Conservation (phyloP, 2,888 invertebrate species). For the Drosophila leonis region DNA sequence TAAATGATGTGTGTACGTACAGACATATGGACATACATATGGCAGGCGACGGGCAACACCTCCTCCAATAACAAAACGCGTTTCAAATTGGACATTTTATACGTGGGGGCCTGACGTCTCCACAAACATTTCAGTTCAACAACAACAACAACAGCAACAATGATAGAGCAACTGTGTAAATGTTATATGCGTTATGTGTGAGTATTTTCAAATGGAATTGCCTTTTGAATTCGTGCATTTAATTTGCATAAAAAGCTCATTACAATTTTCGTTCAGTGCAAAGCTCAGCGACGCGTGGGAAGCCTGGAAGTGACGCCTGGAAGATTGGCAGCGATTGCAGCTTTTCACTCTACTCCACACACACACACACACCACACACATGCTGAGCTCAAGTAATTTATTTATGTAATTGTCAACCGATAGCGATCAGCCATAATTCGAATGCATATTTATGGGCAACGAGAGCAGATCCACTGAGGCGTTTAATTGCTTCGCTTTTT, state of each 20-base stretch:
- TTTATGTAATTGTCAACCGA: slow-evolving; percentile 54
- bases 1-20: not conserved
- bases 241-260: slow-evolving; percentile 64
- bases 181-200: slow-evolving; percentile 39
- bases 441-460: slow-evolving; percentile 47
- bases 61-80: slow-evolving; percentile 60
- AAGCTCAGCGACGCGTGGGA: slow-evolving; percentile 49
- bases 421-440: slow-evolving; percentile 38
- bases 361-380: not conserved
- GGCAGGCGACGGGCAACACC: slow-evolving; percentile 51
- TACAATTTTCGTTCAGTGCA: slow-evolving; percentile 46
- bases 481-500: slow-evolving; percentile 34
- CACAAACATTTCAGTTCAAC: slow-evolving; percentile 41
- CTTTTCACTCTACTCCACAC: slow-evolving; percentile 27
- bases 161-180: slow-evolving; percentile 45
- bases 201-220: slow-evolving; percentile 53
- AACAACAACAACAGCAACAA: slow-evolving; percentile 15
- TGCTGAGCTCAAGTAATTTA: slow-evolving; percentile 29
- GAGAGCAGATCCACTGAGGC: slow-evolving; percentile 33
- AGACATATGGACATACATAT: not conserved
- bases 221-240: slow-evolving; percentile 58
- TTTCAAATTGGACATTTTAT: slow-evolving; percentile 55
- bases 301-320: slow-evolving; percentile 35
- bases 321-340: slow-evolving; percentile 24
- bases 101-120: slow-evolving; percentile 52